Conservation (phyloP, 2,113 vertebrate genomes). For the Condylura cristata region DNA sequence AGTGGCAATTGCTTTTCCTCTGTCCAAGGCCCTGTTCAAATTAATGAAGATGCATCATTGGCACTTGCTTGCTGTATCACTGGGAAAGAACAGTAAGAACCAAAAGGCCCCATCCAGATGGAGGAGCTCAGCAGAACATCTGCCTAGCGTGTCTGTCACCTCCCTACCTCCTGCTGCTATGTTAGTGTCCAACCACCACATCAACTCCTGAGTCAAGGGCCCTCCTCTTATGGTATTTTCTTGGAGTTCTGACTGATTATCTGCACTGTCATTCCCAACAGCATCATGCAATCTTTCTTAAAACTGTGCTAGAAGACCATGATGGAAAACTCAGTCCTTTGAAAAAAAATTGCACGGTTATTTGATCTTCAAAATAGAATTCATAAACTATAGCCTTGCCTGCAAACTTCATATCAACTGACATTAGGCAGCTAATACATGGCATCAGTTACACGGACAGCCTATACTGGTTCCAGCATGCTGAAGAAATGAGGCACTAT, state of each 20-base stretch:
- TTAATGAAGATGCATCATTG: slow-evolving; percentile 57
- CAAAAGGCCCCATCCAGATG: slow-evolving; percentile 57
- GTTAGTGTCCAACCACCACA: slow-evolving; percentile 52
- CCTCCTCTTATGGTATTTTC: neutral
- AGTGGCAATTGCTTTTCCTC: neutral
- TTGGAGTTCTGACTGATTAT: slow-evolving; percentile 59
- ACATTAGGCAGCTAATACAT: neutral
- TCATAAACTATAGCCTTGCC: neutral
- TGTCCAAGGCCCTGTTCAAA: neutral
- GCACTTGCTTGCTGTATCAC: neutral
- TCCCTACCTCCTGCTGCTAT: slow-evolving; percentile 38
- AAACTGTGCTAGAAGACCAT: slow-evolving; percentile 22
- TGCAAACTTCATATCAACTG: slow-evolving; percentile 1
- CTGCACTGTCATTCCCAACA: neutral
- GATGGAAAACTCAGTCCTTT: neutral
- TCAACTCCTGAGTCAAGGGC: slow-evolving; percentile 41
- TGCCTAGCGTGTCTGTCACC: slow-evolving; percentile 60
- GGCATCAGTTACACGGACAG: neutral
- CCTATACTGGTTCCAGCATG: neutral
- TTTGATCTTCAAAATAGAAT: neutral
- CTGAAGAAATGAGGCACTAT: neutral
- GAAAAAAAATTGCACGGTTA: neutral
- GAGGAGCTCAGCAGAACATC: slow-evolving; percentile 67
- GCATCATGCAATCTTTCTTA: slow-evolving; percentile 20
- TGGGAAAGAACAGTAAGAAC: slow-evolving; percentile 33